Evolutionary conservation across 92 coral and sea anemone genomes (phyloP).

Genomic region (Ricordea florida): DNA sequence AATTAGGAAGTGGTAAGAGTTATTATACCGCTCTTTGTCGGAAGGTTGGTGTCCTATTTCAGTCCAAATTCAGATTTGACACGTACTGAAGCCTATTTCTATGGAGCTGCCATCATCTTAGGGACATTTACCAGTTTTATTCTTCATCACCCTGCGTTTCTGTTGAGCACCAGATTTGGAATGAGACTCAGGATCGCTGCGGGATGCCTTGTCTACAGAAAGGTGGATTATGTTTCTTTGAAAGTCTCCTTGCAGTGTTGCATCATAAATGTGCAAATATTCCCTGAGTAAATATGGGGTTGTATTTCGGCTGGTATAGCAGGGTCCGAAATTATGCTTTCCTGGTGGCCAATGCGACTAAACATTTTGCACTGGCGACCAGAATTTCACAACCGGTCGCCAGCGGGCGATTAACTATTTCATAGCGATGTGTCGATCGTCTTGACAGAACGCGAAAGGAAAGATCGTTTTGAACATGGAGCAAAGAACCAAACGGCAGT

Average conservation of each 20-base stretch:
- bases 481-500: too few species aligned
- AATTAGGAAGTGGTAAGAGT: constrained; percentile 77
- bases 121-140: constrained; percentile 43
- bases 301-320: background rate
- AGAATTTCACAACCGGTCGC: too few species aligned
- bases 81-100: constrained; percentile 63
- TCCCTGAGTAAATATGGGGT: background rate
- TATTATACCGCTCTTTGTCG: constrained; percentile 73
- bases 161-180: constrained; percentile 65
- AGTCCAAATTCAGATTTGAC: constrained; percentile 68
- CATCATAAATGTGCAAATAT: background rate
- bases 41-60: constrained; percentile 80
- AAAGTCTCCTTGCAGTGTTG: background rate
- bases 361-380: too few species aligned
- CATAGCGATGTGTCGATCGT: too few species aligned
- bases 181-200: constrained; percentile 77
- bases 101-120: constrained; percentile 51
- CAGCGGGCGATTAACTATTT: too few species aligned
- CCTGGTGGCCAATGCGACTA: too few species aligned
- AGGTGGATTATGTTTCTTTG: constrained; percentile 45
- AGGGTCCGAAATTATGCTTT: too few species aligned
- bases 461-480: too few species aligned
- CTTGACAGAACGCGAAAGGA: too few species aligned
- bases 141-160: constrained; percentile 81
- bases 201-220: constrained; percentile 79